These are phyloP conservation scores for Parnassius smintheus DNA, from an alignment of 2,888 invertebrate species.

Conservation along the genomic window DNA sequence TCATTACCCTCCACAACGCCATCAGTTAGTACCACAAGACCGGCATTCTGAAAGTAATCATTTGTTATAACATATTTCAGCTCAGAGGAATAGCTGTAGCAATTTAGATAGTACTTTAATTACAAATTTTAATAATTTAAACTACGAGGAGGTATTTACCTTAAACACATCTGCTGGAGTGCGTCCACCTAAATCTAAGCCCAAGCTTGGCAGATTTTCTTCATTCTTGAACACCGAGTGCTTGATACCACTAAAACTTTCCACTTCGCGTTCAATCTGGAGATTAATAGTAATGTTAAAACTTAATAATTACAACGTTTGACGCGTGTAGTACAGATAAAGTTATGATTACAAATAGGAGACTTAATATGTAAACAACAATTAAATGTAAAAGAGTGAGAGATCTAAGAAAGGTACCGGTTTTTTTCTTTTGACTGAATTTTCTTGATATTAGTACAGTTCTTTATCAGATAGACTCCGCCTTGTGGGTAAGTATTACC, in stretches of 20 bases:
- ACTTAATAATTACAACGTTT: too few relatives aligned
- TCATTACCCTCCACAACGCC: constrained; percentile 83
- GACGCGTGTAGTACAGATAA: too few relatives aligned
- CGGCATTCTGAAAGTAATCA: constrained; percentile 83
- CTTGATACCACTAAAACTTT: constrained; percentile 67
- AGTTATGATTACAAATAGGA: too few relatives aligned
- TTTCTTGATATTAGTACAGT: too few relatives aligned
- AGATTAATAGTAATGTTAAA: constrained; percentile 20
- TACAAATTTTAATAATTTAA: too few relatives aligned
- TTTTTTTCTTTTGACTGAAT: too few relatives aligned
- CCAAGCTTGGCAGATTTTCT: constrained; percentile 61
- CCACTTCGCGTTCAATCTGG: constrained; percentile 73
- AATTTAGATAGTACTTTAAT: too few relatives aligned
- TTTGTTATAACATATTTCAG: neutral
- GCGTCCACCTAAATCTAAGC: constrained; percentile 66
- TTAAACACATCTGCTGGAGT: constrained; percentile 64
- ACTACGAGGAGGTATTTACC: constrained; percentile 37
- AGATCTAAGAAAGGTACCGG: too few relatives aligned
- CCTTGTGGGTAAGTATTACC: too few relatives aligned
- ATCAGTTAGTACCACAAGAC: constrained; percentile 88
- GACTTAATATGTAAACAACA: too few relatives aligned
- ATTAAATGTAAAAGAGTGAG: too few relatives aligned
- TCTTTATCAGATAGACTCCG: too few relatives aligned
- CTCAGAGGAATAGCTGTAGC: neutral
- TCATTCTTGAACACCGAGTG: constrained; percentile 70